Evolutionary conservation across 2,113 vertebrate species (phyloP), one percentile per base, ranked within the genome.

Genomic region (Laticauda colubrina): DNA sequence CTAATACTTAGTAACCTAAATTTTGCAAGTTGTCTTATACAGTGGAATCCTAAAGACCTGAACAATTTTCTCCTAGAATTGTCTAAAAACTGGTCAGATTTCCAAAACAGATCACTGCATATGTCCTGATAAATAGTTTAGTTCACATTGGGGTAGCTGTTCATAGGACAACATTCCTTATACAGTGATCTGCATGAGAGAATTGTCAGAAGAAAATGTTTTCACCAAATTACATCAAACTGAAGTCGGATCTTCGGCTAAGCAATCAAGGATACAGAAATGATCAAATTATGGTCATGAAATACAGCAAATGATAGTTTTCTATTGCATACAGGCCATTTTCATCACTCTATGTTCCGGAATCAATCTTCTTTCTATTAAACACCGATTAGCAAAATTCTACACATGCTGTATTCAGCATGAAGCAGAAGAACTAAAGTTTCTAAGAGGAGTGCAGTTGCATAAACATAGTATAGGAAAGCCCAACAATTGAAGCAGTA

Each of bases 1-100:
- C 57, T 56, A 86, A 87, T 88, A 92, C 87, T 94, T 93, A 95
- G 29, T 51, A 92, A 2, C 88, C 92, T 69, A 91, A 54, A 69
- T 69, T 69, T 23, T 54, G 61, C 89, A 95, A 4, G 9, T 21
- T 21, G 5, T 18, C 29, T 55, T 88, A 14, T 15, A 54, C 29
- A 55, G 29, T 88, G 51, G 26, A 34, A 81, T 81, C 34, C 34
- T 69, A n/a, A 39, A 18, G 64, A 34, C 64, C 64, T 34, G 34
- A 34, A 81, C n/a, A 39, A 39, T 81, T 39, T 39, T 2, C 15
- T 18, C n/a, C 69, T 39, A 81, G n/a, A 34, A 34, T 39, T 81
- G n/a, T 20, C n/a, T 81, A 81, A 81, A 81, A 81, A 39, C 15
- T 81, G 69, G 29, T n/a, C 69, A 81, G n/a, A 81, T 34, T 75